Base-by-base conservation (phyloP, 1,140 invertebrate genomes). In the Thrips palmi region DNA sequence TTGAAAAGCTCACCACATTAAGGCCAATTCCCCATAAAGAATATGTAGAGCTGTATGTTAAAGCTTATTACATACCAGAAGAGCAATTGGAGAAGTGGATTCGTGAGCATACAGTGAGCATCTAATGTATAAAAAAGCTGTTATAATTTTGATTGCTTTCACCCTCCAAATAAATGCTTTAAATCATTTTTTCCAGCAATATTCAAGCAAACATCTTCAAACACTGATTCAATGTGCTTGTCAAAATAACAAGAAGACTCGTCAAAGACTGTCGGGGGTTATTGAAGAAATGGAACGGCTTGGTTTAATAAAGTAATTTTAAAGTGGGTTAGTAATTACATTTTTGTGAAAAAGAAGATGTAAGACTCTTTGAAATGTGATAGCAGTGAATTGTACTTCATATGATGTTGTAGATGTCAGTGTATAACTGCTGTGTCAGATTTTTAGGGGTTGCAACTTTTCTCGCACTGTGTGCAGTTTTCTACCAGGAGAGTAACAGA, bases 21-120 rank as follows among this genome's bases (percentile, higher is more conserved):
- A 73, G 77, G 54, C 88, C 87, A 11, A 68, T 94, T 24, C 87
- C 91, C 7, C 78, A 87, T 52, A 73, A 75, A 48, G 77, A 87
- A 33, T 88, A 85, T 49, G 91, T 97, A 0, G 91, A 97, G 58
- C 68, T 69, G 18, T 97, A 93, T 52, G 82, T 98, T 1, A 97
- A 97, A 56, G 89, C 91, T 0, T 97, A 85, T 55, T 98, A 97
- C 62, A 65, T 93, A 45, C 81, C 87, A 0, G 78, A 92, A 47
- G 80, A 93, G 47, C 74, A 75, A 40, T 64, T 98, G 4, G 87
- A 96, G 58, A 65, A 75, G 14, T 98, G 91, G 77, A 71, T 97
- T 8, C 68, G 72, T 45, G 72, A 80, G 29, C 82, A 91, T 56
- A 70, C 65, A 50, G 79, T 81, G 63, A 49, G 46, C 54, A 40